Base-by-base conservation (phyloP, 2,113 vertebrate genomes). In the Opisthocomus hoazin region DNA sequence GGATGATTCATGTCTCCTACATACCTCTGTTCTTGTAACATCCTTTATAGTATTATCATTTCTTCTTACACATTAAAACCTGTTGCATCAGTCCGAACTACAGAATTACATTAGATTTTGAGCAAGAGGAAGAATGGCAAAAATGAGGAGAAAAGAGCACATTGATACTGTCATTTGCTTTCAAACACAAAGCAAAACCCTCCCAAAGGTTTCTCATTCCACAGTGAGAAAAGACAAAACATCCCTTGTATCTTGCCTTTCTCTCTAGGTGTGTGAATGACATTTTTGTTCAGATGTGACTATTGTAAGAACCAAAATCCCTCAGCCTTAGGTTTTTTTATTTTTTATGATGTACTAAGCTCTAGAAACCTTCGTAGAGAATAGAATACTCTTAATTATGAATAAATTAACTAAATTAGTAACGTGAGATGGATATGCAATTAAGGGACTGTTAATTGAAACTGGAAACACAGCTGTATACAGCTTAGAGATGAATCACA, bases 341-440 rank as follows among this genome's bases (percentile, higher is more conserved):
- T 32, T 96, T 97, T 98, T 98, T 95, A 96, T 96, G 93, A 95
- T 92, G 83, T 95, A 97, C 84, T 84, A 97, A 97, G 86, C 97
- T 97, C 73, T 85, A 98, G 94, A 97, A 98, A 98, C 97, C 98
- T 98, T 98, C 83, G 24, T 94, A 96, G 96, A 97, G 98, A 98
- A 98, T 96, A 98, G 97, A 98, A 98, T 98, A 97, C 97, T 97
- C 98, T 98, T 98, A 98, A 98, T 98, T 98, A 98, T 98, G 98
- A 98, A 98, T 98, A 98, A 98, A 98, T 98, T 98, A 98, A 98
- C 97, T 98, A 97, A 98, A 98, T 98, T 98, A 98, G 98, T 97
- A 98, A 98, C 97, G 98, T 96, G 98, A 98, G 98, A 97, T 98
- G 97, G 98, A 97, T 98, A 98, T 98, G 98, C 98, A 98, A 98